Evolutionary conservation across 2,113 vertebrate genomes (phyloP), one percentile per base, ranked within the genome.

Genomic region (Sinosuthora webbiana): DNA sequence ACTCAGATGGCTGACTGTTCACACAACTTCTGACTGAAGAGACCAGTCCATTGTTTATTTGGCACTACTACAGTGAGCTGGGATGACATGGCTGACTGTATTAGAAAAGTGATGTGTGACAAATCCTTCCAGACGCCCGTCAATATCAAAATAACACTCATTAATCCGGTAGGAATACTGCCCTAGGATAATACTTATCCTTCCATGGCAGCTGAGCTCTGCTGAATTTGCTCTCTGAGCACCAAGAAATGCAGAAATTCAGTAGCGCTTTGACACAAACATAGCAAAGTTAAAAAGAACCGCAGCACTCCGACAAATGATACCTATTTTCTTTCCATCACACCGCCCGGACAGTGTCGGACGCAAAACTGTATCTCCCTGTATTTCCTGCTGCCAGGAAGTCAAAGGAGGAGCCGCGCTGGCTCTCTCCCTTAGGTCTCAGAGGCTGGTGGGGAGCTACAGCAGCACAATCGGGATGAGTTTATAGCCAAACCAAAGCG

Each of bases 381-480:
- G 0, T 5, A 4, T 8, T 37, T 50, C 13, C 1, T 5, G 42
- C 25, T 14, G 52, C 44, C 30, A 22, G 28, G 19, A 33, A 81
- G 11, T 3, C 25, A 23, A 10, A 17, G 0, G 27, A n/a, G 30
- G n/a, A 70, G 28, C 28, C 20, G 18, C n/a, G 4, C 28, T 2
- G n/a, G 18, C 35, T 33, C 47, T 23, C 9, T 19, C 10, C 53
- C 53, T 30, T 2, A 21, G 22, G 2, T 4, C 47, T 28, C 71
- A 15, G 56, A 5, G 4, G 41, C 8, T 0, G 33, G 3, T 1
- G 50, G 3, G 31, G 14, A 47, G n/a, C 12, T 0, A 71, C 0
- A 59, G 52, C 35, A 20, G 22, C 0, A 4, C 0, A 13, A 0
- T 0, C 10, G 0, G 25, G 23, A 6, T 2, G 9, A 44, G 15